A percentile compares a stretch with the other conserved stretches of the same genome.
Evolutionary conservation across 2,888 invertebrate genomes (phyloP).

Genomic region (Adelognathus sp.): DNA sequence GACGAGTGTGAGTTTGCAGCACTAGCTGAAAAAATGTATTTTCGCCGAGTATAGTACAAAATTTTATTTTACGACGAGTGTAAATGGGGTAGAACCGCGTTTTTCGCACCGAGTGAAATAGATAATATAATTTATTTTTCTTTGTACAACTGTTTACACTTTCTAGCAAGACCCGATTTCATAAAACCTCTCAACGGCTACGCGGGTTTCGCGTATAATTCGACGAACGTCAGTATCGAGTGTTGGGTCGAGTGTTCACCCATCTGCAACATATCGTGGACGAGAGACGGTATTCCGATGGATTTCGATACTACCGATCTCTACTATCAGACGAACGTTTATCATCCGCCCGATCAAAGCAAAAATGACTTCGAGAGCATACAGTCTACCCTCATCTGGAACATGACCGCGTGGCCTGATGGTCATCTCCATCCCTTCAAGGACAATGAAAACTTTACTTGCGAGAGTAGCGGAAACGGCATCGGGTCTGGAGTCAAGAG

Average conservation of each 20-base stretch:
- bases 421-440: constrained; percentile 88
- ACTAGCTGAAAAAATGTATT: too few relatives aligned
- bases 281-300: constrained; percentile 89
- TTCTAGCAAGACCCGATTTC: constrained; percentile 92
- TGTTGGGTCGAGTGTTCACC: constrained; percentile 96
- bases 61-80: too few relatives aligned
- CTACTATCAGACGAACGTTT: constrained; percentile 87
- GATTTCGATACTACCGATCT: constrained; percentile 82
- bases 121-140: constrained; percentile 88
- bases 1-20: too few relatives aligned
- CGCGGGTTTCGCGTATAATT: constrained; percentile 90
- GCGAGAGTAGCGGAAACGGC: constrained; percentile 89
- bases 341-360: constrained; percentile 88
- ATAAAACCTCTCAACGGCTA: constrained; percentile 92
- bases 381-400: constrained; percentile 94
- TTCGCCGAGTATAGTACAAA: too few relatives aligned
- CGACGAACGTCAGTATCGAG: constrained; percentile 86
- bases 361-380: constrained; percentile 95
- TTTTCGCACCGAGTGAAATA: neutral
- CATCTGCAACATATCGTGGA: constrained; percentile 92
- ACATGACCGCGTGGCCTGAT: constrained; percentile 92
- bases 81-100: too few relatives aligned
- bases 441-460: constrained; percentile 91
- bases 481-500: constrained; percentile 92
- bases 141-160: neutral